Evolutionary conservation across 2,113 vertebrate species (phyloP), one percentile per base, ranked within the genome.

Genomic region (Eonycteris spelaea): DNA sequence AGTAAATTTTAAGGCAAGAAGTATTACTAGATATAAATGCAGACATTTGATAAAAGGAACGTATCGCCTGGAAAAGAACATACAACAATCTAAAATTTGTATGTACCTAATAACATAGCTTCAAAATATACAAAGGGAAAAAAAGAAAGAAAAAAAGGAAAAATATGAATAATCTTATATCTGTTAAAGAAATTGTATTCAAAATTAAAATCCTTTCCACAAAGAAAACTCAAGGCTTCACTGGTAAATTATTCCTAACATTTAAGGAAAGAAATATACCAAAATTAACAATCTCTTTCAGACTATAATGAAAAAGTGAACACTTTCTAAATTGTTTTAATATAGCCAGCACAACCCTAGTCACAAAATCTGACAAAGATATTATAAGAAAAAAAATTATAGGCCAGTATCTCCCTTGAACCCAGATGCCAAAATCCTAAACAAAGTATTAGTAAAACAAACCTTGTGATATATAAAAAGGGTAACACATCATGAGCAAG

Each of bases 191-290:
- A 94, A 83, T 30, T 45, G 14, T 14, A 65, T 51, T 86, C 38
- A 86, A 63, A 91, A 87, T 87, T 87, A 94, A 94, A 86, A 86
- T 30, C 35, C 10, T 75, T 74, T 63, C 63, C n/a, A 85, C 61
- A 70, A 82, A 82, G 38, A 90, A 57, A 75, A 75, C 5, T 53
- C 40, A 24, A 91, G 51, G n/a, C 35, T 82, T 86, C 63, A 35
- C 6, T 70, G 30, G 22, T 75, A 65, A 94, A 45, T 75, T 82
- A 87, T 78, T 94, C 61, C 35, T 88, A 86, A 91, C 22, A 88
- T 40, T 68, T 59, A 83, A 87, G 11, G 43, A 86, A 82, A 75
- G 30, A 74, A 82, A 86, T 68, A 77, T 38, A 55, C 30, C 30
- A 68, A 15, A 12, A 53, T 63, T 45, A 80, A 90, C 18, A 87